phyloP scores from a whole-genome alignment of 2,888 invertebrate genomes.

The Trissoscelio sp. region DNA sequence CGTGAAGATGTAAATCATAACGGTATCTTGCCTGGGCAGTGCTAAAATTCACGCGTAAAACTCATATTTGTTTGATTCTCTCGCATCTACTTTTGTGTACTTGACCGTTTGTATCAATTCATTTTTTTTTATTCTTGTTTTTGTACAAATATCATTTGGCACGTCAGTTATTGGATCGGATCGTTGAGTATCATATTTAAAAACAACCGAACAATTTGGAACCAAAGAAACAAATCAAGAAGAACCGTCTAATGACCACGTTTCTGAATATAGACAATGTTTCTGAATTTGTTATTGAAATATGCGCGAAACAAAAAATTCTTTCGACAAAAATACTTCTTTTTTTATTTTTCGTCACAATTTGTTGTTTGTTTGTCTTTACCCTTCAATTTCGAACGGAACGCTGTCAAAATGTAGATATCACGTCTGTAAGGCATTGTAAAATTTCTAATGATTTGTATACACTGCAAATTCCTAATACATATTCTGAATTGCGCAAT shows the following conservation, averaged over 20 bases:
- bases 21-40: constrained; percentile 48
- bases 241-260: no score
- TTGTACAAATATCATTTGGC: constrained; percentile 69
- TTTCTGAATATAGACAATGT: constrained; percentile 22
- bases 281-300: no score
- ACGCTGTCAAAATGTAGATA: constrained; percentile 50
- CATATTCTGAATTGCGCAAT: constrained; percentile 49
- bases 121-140: constrained; percentile 28
- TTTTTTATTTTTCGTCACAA: not conserved
- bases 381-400: constrained; percentile 45
- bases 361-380: constrained; percentile 11
- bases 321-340: constrained; percentile 34
- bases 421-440: constrained; percentile 66
- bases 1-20: constrained; percentile 63
- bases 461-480: constrained; percentile 58
- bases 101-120: constrained; percentile 19
- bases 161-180: constrained; percentile 66
- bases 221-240: no score
- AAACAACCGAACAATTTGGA: constrained; percentile 21
- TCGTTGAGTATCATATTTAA: constrained; percentile 55
- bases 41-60: constrained; percentile 41
- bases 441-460: constrained; percentile 56
- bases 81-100: constrained; percentile 9
- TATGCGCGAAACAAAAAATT: constrained; percentile 33
- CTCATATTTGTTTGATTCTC: constrained; percentile 29